Evolutionary conservation across 30 jellyfish, hydroid and myxozoan genomes (phyloP), one percentile per base, ranked within the genome.

Genomic region (Pelagia noctiluca): DNA sequence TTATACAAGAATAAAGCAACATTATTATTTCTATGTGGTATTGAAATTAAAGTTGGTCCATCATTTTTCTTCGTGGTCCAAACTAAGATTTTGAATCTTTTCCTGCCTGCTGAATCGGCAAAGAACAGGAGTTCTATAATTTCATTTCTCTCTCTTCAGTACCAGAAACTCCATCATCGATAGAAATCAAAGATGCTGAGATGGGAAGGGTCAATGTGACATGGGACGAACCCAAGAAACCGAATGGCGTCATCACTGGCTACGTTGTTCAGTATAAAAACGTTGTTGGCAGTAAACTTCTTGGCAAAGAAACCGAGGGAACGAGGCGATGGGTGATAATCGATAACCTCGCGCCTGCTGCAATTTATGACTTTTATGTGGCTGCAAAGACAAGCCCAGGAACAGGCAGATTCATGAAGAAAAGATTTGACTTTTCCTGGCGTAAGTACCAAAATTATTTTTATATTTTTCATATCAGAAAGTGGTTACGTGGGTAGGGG

Each of bases 371-470:
- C 35, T 92, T 92, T 77, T 32, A 79, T 26, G 88, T 92, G 63
- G 92, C 98, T 25, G 96, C 98, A 24, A 77, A 19, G 37, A 92
- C 96, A 19, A 72, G 64, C 47, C 96, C 96, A 47, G 98, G 98
- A 33, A 64, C 73, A 13, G 96, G 98, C 47, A 62, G 85, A 7
- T 68, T 36, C 74, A 73, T 42, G 35, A 78, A 69, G 62, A 63
- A 46, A 81, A 73, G 28, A 12, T 92, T 92, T 57, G 98, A 92
- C 52, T 80, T 92, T 54, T 52, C 95, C 29, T 75, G 89, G 91
- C 83, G 98, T 92, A 85, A 73, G 92, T 83, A 19, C 42, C 24
- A 23, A n/a, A 61, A 11, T 61, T 25, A 13, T 22, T 29, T 22
- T 33, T 18, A 53, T 33, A 53, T 47, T 11, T 47, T 8, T 19